Evolutionary conservation across 2,888 invertebrate species (phyloP).

Genomic region (Falcaria lacertinaria): DNA sequence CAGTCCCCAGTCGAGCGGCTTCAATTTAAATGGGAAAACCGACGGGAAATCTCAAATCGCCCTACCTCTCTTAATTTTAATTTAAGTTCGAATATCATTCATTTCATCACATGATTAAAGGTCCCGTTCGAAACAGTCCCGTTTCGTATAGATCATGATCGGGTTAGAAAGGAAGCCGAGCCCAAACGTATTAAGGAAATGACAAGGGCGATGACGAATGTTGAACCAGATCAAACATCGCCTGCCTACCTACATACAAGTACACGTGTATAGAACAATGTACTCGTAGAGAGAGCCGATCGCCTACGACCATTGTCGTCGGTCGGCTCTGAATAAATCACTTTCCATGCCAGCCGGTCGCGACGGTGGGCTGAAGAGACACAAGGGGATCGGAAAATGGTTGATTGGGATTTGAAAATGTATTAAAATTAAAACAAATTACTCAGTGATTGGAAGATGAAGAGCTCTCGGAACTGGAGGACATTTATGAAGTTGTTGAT

Average conservation of each 20-base stretch:
- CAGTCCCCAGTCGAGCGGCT: too few species aligned
- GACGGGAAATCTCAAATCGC: too few species aligned
- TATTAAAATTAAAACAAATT: too few species aligned
- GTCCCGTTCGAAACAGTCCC: too few species aligned
- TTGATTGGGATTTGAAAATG: too few species aligned
- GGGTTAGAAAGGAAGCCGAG: neutral
- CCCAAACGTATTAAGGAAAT: neutral
- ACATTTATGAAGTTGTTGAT: too few species aligned
- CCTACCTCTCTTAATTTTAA: too few species aligned
- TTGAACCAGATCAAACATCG: neutral
- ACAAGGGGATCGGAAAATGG: neutral
- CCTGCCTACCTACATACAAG: neutral
- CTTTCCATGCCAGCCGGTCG: slow-evolving; percentile 39
- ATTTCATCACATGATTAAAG: too few species aligned
- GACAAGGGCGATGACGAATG: neutral
- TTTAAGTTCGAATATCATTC: too few species aligned
- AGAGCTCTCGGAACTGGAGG: too few species aligned
- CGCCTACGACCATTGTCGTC: slow-evolving; percentile 39
- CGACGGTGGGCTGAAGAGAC: slow-evolving; percentile 8
- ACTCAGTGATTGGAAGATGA: too few species aligned
- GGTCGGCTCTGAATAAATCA: slow-evolving; percentile 31
- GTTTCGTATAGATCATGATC: neutral
- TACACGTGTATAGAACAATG: slow-evolving; percentile 1
- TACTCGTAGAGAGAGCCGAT: slow-evolving; percentile 26
- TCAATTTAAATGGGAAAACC: too few species aligned